Base-by-base conservation (phyloP, 1,140 invertebrate species). In the Drosophila subobscura region DNA sequence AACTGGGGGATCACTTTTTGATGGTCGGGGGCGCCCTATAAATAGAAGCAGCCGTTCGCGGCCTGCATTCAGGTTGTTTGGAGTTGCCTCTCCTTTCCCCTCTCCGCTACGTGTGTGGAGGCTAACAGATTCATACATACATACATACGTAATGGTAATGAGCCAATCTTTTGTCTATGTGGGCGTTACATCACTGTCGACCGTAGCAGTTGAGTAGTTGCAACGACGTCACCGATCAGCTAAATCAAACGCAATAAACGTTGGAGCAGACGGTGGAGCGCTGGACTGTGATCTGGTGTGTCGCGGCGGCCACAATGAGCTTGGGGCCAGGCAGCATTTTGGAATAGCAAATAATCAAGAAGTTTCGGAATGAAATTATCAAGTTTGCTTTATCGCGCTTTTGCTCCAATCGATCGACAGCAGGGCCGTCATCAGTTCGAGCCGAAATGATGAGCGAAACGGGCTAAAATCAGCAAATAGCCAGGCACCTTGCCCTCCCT, bases 11-110 rank as follows among this genome's bases (percentile, higher is more conserved):
- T 12, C 33, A 33, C 16, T 16, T 40, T 52, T 27, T 40, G 33
- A 49, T 49, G 41, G 22, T 54, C 66, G 57, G 52, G 47, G 41
- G 49, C 58, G 44, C 25, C 41, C 80, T 85, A 84, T 65, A 84
- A 84, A 84, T 84, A 84, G 79, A 51, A 55, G 59, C 71, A 75
- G 79, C 46, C 72, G 77, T 52, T 57, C 46, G 45, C 42, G 47
- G 55, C 51, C 79, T 51, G 58, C 63, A 37, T 65, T 80, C 67
- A 78, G 85, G 77, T 64, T 76, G 85, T 63, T 64, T 76, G 76
- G 49, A 65, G 79, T 71, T 79, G 42, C 4, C 33, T 37, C 33
- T 37, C 33, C 5, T 27, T 6, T 27, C 25, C 1, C 25, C 47
- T 58, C 42, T 42, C 33, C 46, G 44, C 50, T 44, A 54, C 41